Evolutionary conservation across 92 coral and sea anemone genomes (phyloP).

Genomic region (Desmophyllum pertusum): DNA sequence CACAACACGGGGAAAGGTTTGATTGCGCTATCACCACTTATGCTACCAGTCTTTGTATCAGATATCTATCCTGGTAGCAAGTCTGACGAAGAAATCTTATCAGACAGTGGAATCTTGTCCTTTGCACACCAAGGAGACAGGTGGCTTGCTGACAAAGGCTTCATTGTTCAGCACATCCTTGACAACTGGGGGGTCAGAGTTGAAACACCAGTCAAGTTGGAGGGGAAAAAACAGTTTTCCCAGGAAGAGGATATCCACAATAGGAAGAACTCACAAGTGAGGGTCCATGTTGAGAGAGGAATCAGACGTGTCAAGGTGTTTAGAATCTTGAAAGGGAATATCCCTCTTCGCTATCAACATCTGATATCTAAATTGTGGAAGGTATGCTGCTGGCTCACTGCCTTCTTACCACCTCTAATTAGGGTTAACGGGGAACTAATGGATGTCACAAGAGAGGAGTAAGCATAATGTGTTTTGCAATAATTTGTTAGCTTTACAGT

Average conservation of each 20-base stretch:
- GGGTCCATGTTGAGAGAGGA: conserved; percentile 57
- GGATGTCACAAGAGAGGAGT: no score
- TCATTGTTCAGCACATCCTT: conserved; percentile 66
- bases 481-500: no score
- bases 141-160: conserved; percentile 71
- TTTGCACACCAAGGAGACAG: conserved; percentile 48
- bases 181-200: conserved; percentile 54
- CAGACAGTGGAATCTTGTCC: conserved; percentile 38
- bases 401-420: conserved; percentile 53
- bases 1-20: conserved; percentile 43
- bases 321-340: conserved; percentile 43
- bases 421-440: no score
- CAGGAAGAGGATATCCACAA: conserved; percentile 57
- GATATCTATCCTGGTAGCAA: conserved; percentile 52
- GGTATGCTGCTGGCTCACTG: conserved; percentile 62
- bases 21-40: conserved; percentile 30
- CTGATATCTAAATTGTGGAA: conserved; percentile 53
- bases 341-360: conserved; percentile 47
- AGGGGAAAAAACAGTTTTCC: conserved; percentile 43
- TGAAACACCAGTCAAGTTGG: conserved; percentile 64
- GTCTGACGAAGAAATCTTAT: conserved; percentile 55
- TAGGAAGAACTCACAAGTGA: conserved; percentile 51
- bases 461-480: no score
- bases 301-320: not conserved
- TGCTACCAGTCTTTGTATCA: conserved; percentile 38